Evolutionary conservation across 1,140 invertebrate species (phyloP), one percentile per base, ranked within the genome.

Genomic region (Drosophila hydei): DNA sequence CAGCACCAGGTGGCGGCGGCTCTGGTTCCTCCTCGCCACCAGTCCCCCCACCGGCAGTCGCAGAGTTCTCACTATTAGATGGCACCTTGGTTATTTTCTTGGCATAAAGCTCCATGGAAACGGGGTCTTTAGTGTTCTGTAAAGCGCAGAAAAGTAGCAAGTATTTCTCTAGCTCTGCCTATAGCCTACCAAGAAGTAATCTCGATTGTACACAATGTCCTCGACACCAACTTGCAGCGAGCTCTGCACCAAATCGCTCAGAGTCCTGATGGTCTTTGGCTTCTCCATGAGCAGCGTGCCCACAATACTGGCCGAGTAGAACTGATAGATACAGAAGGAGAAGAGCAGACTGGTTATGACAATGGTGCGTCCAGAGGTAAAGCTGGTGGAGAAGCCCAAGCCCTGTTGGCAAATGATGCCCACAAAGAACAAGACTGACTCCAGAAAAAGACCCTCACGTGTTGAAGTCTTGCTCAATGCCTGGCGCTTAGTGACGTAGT

Each of bases 271-370:
- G 6, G 93, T 94, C 56, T 93, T 93, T 0, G 94, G 93, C 25
- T 94, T 93, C 52, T 94, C 93, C 64, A 94, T 93, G 18, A 96
- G 90, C n/a, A 96, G 88, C 1, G 94, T 94, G 6, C 95, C 95
- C 1, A 96, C 95, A 61, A 96, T 94, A 65, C 93, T 95, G 0
- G 95, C 95, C 18, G 95, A 95, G 84, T 96, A 96, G 75, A 95
- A 96, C 80, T 95, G 95, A 89, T 94, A 95, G 9, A 95, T 81
- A 16, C 94, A 92, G 52, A 95, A 84, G 0, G 94, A 93, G 91
- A 95, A 95, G 0, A 95, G 48, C 56, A 95, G 94, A 7, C 94
- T 93, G 0, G 93, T 93, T 14, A 95, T 92, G 2, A 94, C 93
- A 11, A 94, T 90, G 16, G 95, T 92, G 38, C 94, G 93, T n/a